Conservation (phyloP, 2,888 invertebrate species). For the Caenorhabditis sinica region DNA sequence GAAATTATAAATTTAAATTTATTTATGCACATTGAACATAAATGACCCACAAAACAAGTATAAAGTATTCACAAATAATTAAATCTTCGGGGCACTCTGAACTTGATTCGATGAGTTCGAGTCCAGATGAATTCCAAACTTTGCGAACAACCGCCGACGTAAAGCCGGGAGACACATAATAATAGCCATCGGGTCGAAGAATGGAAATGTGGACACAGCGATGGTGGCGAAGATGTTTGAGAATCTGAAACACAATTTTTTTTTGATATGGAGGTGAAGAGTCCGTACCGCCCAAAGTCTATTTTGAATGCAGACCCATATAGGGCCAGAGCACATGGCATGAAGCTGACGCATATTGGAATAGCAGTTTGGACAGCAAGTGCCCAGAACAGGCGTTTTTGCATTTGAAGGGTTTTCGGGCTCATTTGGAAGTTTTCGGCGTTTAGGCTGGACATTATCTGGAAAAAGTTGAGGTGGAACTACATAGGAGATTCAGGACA, state of each 20-base stretch:
- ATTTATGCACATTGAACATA: too few species aligned
- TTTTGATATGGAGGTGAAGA: too few species aligned
- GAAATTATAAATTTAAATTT: too few species aligned
- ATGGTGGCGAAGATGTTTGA: neutral
- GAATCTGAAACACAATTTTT: too few species aligned
- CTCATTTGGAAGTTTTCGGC: constrained; percentile 5
- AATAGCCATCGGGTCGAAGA: constrained; percentile 10
- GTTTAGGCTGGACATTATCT: constrained; percentile 12
- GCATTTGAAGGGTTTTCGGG: constrained; percentile 19
- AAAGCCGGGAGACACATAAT: neutral
- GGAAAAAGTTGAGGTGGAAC: too few species aligned
- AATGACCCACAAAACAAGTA: too few species aligned
- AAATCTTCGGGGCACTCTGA: neutral
- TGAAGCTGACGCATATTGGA: constrained; percentile 20
- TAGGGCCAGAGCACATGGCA: neutral
- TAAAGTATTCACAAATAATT: too few species aligned
- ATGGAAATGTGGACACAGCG: constrained; percentile 3
- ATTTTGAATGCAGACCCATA: neutral
- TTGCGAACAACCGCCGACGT: neutral
- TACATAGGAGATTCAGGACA: too few species aligned
- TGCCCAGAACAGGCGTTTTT: constrained; percentile 7
- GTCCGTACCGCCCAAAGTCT: constrained; percentile 6
- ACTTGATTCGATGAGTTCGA: neutral
- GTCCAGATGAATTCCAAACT: neutral
- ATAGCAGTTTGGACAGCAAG: neutral